Evolutionary conservation across 2,113 vertebrate species (phyloP).

Genomic region (Campylorhamphus procurvoides): DNA sequence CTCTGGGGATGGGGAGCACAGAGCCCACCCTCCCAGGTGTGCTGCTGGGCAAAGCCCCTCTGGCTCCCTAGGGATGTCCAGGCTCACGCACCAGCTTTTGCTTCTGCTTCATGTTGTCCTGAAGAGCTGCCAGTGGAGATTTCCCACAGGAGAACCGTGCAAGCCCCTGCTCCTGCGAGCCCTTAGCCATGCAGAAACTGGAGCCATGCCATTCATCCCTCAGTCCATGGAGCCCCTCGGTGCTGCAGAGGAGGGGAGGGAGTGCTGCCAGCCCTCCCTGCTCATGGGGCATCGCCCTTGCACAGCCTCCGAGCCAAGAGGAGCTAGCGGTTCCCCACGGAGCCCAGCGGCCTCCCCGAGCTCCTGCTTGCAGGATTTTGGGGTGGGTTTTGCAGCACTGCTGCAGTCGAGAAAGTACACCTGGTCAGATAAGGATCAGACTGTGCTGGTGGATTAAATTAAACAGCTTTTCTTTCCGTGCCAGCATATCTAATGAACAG

Average conservation of each 20-base stretch:
- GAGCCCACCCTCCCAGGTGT: neutral
- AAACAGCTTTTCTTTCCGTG: constrained; percentile 60
- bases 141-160: neutral
- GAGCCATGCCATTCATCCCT: neutral
- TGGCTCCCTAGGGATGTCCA: neutral
- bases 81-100: neutral
- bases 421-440: constrained; percentile 65
- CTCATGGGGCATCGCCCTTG: neutral
- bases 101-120: constrained; percentile 36
- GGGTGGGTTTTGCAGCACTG: neutral
- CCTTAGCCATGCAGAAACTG: neutral
- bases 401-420: constrained; percentile 53
- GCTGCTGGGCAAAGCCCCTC: neutral
- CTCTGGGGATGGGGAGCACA: neutral
- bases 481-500: constrained; percentile 66
- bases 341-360: neutral
- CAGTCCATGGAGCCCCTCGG: neutral
- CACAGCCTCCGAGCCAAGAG: neutral
- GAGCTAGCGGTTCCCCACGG: neutral
- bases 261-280: neutral
- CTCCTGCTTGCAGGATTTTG: neutral
- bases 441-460: constrained; percentile 62
- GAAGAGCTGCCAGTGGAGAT: neutral
- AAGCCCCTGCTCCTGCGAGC: neutral
- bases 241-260: neutral